These are phyloP conservation scores for Heliothis subflexa DNA, from an alignment of 1,140 invertebrate genomes.

Conservation along the genomic window DNA sequence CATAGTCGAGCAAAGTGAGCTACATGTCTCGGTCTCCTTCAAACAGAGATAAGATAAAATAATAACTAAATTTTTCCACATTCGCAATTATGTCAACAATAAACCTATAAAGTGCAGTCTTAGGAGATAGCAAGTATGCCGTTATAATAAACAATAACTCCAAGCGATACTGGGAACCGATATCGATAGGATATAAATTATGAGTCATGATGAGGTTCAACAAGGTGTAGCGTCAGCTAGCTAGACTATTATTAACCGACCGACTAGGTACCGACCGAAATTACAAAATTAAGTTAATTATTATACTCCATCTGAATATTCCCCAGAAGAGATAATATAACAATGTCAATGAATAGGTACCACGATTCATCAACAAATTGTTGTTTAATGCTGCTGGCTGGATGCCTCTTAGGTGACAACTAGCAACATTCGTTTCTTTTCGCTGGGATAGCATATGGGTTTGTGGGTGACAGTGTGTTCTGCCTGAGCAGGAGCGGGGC, in stretches of 20 bases:
- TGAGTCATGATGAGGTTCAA: background rate
- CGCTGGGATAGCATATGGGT: too few species aligned
- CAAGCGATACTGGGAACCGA: background rate
- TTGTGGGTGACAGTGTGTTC: too few species aligned
- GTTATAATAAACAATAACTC: background rate
- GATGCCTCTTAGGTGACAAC: too few species aligned
- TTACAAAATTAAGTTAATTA: too few species aligned
- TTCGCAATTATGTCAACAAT: background rate
- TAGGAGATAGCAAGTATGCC: background rate
- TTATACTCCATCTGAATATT: background rate
- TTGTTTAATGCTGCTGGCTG: background rate
- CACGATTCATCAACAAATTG: too few species aligned
- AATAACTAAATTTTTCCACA: background rate
- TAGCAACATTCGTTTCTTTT: background rate
- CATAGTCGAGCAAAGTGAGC: too few species aligned
- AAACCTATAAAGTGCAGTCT: background rate
- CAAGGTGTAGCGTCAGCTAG: background rate
- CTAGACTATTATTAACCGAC: background rate
- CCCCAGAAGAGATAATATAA: too few species aligned
- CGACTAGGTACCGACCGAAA: too few species aligned
- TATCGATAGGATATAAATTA: background rate
- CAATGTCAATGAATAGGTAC: too few species aligned
- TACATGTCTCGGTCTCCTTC: too few species aligned
- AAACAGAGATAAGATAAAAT: background rate
- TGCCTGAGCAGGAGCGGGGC: too few species aligned